Percentiles rank a stretch among this genome's conserved stretches.
Conservation (phyloP, 2,797 vertebrate genomes). For the Acestrorhynchus altus region DNA sequence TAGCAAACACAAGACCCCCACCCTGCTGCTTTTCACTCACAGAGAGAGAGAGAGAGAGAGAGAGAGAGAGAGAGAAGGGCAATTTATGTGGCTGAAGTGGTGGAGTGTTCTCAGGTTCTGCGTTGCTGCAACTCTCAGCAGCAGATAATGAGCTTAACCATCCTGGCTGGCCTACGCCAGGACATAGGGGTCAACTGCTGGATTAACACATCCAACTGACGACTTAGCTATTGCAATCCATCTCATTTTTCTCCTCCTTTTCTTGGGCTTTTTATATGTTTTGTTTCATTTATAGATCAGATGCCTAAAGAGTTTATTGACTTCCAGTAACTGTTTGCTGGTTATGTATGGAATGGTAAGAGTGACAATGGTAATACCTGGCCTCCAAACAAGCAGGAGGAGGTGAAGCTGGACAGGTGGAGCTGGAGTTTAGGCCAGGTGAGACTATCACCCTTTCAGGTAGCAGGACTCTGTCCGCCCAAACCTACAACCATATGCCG, state of each 20-base stretch:
- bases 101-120: slow-evolving; percentile 67
- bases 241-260: slow-evolving; percentile 52
- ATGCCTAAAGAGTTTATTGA: background rate
- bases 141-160: slow-evolving; percentile 81
- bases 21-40: background rate
- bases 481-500: slow-evolving; percentile 71
- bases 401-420: slow-evolving; percentile 54
- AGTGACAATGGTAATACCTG: slow-evolving; percentile 51
- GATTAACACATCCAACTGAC: slow-evolving; percentile 75
- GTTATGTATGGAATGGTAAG: slow-evolving; percentile 28
- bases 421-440: slow-evolving; percentile 60
- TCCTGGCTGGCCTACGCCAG: slow-evolving; percentile 72
- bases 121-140: slow-evolving; percentile 64
- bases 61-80: background rate
- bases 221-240: slow-evolving; percentile 60
- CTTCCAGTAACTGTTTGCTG: background rate
- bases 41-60: slow-evolving; percentile 9
- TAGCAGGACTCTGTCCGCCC: slow-evolving; percentile 30
- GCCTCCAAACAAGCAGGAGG: slow-evolving; percentile 46
- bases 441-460: slow-evolving; percentile 54
- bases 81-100: slow-evolving; percentile 54
- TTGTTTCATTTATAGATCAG: background rate
- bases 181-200: slow-evolving; percentile 77
- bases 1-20: slow-evolving; percentile 28
- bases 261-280: slow-evolving; percentile 24